Conservation (phyloP, 2,797 vertebrate species). For the Ctenosaura bakeri region DNA sequence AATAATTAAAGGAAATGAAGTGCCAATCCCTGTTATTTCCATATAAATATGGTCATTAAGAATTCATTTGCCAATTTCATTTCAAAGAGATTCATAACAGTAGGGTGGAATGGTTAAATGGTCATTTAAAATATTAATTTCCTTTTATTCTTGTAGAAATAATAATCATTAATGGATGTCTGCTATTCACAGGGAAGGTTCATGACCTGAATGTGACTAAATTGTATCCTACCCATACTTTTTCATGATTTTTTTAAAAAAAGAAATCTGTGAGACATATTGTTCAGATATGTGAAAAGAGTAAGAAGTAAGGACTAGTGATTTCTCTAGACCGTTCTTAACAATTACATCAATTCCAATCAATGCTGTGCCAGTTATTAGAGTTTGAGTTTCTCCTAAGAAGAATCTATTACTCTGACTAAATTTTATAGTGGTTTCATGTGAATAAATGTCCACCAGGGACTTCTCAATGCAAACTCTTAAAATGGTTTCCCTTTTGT, state of each 20-base stretch:
- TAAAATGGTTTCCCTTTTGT: background rate
- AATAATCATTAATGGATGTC: constrained; percentile 38
- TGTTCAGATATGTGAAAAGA: background rate
- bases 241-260: constrained; percentile 29
- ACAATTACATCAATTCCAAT: constrained; percentile 37
- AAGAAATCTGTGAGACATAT: constrained; percentile 17
- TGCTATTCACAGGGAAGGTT: constrained; percentile 34
- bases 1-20: constrained; percentile 47
- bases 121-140: constrained; percentile 52
- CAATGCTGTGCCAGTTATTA: constrained; percentile 41
- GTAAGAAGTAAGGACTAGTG: background rate
- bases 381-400: constrained; percentile 40
- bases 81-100: constrained; percentile 43
- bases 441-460: constrained; percentile 55
- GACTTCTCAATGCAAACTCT: constrained; percentile 27
- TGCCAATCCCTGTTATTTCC: constrained; percentile 36
- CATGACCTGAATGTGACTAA: constrained; percentile 24
- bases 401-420: constrained; percentile 34
- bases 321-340: constrained; percentile 2
- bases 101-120: constrained; percentile 25
- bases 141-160: constrained; percentile 50
- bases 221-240: constrained; percentile 54
- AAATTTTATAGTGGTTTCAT: constrained; percentile 46
- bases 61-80: constrained; percentile 39
- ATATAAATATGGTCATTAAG: constrained; percentile 41